These are phyloP conservation scores for Aporrectodea caliginosa DNA, from an alignment of 1,140 invertebrate genomes.

Conservation along the genomic window DNA sequence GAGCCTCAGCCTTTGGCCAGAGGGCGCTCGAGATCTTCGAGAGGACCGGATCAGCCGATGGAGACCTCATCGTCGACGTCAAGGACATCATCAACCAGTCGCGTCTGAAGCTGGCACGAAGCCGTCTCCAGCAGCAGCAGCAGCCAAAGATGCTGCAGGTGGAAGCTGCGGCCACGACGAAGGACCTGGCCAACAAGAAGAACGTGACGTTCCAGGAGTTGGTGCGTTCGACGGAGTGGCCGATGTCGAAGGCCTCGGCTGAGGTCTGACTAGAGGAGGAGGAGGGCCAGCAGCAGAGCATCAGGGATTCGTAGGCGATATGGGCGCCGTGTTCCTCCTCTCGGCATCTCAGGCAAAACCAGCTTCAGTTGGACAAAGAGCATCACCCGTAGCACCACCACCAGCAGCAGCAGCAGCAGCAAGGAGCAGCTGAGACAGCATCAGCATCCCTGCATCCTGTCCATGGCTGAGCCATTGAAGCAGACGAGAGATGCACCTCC, in stretches of 20 bases:
- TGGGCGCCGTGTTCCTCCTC: too few relatives aligned
- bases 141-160: background rate
- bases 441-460: too few relatives aligned
- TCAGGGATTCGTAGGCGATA: too few relatives aligned
- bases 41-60: slow-evolving; percentile 6
- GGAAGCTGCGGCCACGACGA: background rate
- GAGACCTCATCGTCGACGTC: slow-evolving; percentile 9
- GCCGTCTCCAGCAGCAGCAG: background rate
- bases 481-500: too few relatives aligned
- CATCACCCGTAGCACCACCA: too few relatives aligned
- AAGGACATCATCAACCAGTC: slow-evolving; percentile 24
- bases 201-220: background rate
- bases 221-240: background rate
- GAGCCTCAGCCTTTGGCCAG: slow-evolving; percentile 20
- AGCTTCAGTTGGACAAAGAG: too few relatives aligned
- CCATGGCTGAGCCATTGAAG: too few relatives aligned
- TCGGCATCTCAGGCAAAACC: too few relatives aligned
- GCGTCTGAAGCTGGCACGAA: slow-evolving; percentile 11
- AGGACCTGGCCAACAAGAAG: background rate
- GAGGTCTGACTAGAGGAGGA: background rate
- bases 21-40: slow-evolving; percentile 24
- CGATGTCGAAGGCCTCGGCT: too few relatives aligned
- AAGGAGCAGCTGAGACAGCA: too few relatives aligned
- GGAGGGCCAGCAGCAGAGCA: too few relatives aligned
- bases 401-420: too few relatives aligned